phyloP scores from a whole-genome alignment of 2,797 vertebrate species.

The Liparis tanakae region DNA sequence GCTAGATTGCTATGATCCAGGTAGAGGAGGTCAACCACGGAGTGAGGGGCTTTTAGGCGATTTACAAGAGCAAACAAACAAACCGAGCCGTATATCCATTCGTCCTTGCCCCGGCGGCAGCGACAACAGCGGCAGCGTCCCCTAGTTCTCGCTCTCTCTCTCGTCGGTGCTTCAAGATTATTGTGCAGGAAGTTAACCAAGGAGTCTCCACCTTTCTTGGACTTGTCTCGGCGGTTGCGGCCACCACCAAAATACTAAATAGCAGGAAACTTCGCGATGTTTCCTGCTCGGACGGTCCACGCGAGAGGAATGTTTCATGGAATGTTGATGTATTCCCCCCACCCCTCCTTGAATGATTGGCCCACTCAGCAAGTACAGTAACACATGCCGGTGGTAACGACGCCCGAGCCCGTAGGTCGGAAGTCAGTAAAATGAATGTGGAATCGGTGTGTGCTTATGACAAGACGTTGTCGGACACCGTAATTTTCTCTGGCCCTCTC shows the following conservation, averaged over 20 bases:
- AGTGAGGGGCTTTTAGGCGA: conserved; percentile 19
- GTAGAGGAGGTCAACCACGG: conserved; percentile 34
- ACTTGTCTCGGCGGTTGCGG: conserved; percentile 62
- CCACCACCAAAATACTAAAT: conserved; percentile 61
- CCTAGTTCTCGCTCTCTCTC: conserved; percentile 30
- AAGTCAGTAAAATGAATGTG: no score
- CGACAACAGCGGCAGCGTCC: conserved; percentile 23
- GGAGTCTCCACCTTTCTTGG: conserved; percentile 86
- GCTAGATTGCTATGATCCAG: conserved; percentile 73
- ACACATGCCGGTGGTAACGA: no score
- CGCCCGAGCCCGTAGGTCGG: no score
- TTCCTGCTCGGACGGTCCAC: conserved; percentile 65
- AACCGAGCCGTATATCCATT: conserved; percentile 69
- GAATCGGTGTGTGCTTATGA: no score
- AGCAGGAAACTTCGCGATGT: conserved; percentile 77
- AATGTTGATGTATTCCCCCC: conserved; percentile 30
- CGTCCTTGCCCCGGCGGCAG: conserved; percentile 41
- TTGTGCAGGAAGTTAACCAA: conserved; percentile 81
- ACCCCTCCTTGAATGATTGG: neutral
- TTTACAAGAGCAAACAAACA: conserved; percentile 32
- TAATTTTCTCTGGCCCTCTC: no score
- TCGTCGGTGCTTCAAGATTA: conserved; percentile 63
- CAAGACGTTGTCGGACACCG: no score
- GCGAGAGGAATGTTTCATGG: conserved; percentile 72
- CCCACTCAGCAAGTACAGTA: conserved; percentile 46